Base-by-base conservation (phyloP, 2,888 invertebrate genomes). In the Galerucella calmariensis region DNA sequence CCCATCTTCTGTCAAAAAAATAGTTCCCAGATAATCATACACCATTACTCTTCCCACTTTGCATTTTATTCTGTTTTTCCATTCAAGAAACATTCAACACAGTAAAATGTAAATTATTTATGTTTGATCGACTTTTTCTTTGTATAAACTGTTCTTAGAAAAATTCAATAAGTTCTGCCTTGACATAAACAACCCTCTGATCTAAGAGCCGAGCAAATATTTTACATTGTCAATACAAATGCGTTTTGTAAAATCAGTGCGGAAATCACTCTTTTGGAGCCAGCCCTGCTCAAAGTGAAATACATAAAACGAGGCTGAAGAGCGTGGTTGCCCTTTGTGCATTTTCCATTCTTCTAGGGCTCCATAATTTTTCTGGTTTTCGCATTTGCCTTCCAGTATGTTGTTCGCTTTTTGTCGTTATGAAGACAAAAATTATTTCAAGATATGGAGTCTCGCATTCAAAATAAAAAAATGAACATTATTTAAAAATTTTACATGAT, bases 271-370 rank as follows among this genome's bases (percentile, higher is more conserved):
- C 11, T n/a, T 62, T 12, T 35, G 8, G 61, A 5, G n/a, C 35
- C 35, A 14, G 6, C 35, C 4, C 35, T 35, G 35, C 8, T 14
- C 61, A 27, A 62, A 62, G n/a, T 10, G 11, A 62, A 62, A 24
- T n/a, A 27, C 35, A 41, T 3, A 59, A 59, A 59, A 59, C 35
- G n/a, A 10, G 41, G 10, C 20, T 58, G 1, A 58, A 58, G 16
- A 58, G 16, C 58, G 61, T 35, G 61, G 61, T 41, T 62, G 24
- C 6, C 61, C 61, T 62, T 62, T 62, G 61, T 62, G 14, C 35
- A 41, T 62, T 58, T 11, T 12, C 12, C 10, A 35, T 62, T 24
- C 41, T 62, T 27, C 61, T 62, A 1, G 14, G 24, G 11, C 4
- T 35, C n/a, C 61, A 62, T 41, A 10, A 35, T 35, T 62, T 62